phyloP scores from a whole-genome alignment of 2,113 vertebrate species.

The Craseonycteris thonglongyai region DNA sequence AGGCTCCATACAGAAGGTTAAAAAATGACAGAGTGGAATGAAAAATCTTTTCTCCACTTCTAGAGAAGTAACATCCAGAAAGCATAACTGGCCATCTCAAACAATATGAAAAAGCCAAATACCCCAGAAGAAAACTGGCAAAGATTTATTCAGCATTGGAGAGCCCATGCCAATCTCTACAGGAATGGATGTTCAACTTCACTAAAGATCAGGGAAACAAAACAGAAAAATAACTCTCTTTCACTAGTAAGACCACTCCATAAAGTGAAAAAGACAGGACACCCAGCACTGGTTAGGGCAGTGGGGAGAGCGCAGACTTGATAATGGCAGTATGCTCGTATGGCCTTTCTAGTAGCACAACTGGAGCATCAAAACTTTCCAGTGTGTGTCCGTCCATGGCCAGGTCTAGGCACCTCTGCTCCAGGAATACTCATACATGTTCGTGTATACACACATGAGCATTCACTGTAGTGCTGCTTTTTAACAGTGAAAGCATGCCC shows the following conservation, averaged over 20 bases:
- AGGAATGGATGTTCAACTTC: not conserved
- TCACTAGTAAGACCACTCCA: not conserved
- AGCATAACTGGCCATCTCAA: not conserved
- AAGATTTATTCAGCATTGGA: not conserved
- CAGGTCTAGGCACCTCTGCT: not conserved
- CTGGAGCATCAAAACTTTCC: no score
- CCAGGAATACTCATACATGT: not conserved
- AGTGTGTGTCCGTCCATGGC: fast-evolving
- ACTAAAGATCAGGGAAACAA: not conserved
- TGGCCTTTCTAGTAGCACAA: not conserved
- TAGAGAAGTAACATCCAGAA: not conserved
- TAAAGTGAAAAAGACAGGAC: not conserved
- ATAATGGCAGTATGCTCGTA: not conserved
- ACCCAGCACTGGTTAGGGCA: not conserved
- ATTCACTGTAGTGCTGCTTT: fast-evolving
- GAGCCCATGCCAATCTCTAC: not conserved
- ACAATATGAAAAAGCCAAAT: not conserved
- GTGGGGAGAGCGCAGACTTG: not conserved
- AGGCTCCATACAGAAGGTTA: not conserved
- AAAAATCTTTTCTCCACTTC: not conserved
- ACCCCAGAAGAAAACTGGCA: not conserved
- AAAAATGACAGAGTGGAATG: not conserved
- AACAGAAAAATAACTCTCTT: not conserved
- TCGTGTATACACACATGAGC: not conserved
- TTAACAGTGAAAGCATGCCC: not conserved